Evolutionary conservation across 2,113 vertebrate genomes (phyloP).

Genomic region (Tachysurus fulvidraco): DNA sequence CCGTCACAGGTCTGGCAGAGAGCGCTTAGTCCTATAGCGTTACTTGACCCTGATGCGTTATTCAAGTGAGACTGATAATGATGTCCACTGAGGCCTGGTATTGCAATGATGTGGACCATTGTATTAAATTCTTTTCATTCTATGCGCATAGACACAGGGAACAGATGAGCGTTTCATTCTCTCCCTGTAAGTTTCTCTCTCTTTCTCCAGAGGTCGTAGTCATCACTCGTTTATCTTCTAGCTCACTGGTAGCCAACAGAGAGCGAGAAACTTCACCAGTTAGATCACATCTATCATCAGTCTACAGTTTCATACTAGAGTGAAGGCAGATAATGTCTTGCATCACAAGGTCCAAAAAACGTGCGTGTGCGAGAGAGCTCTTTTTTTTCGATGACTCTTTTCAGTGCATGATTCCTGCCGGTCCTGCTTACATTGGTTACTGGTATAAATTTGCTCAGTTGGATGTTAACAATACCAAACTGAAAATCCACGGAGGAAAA

Average conservation of each 20-base stretch:
- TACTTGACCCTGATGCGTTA: conserved; percentile 47
- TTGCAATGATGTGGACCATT: conserved; percentile 48
- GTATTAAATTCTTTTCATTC: conserved; percentile 35
- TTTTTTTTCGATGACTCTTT: neutral
- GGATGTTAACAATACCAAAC: conserved; percentile 23
- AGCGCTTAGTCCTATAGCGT: conserved; percentile 17
- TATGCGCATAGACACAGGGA: conserved; percentile 32
- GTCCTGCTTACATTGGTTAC: neutral
- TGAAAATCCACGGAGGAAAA: conserved; percentile 1
- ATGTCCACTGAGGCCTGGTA: conserved; percentile 49
- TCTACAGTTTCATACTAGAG: conserved; percentile 69
- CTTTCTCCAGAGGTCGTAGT: neutral
- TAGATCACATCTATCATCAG: conserved; percentile 57
- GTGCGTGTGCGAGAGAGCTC: neutral
- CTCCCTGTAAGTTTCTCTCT: conserved; percentile 12
- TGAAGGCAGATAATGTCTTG: conserved; percentile 49
- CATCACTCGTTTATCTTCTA: conserved; percentile 19
- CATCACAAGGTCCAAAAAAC: neutral
- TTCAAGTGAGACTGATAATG: conserved; percentile 48
- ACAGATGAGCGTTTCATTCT: neutral
- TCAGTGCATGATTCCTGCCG: neutral
- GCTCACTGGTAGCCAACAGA: neutral
- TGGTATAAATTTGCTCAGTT: neutral
- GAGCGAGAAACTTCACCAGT: conserved; percentile 31
- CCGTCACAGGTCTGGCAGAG: neutral